Conservation (phyloP, 2,888 invertebrate genomes). For the Hirtodrosophila trivittata region DNA sequence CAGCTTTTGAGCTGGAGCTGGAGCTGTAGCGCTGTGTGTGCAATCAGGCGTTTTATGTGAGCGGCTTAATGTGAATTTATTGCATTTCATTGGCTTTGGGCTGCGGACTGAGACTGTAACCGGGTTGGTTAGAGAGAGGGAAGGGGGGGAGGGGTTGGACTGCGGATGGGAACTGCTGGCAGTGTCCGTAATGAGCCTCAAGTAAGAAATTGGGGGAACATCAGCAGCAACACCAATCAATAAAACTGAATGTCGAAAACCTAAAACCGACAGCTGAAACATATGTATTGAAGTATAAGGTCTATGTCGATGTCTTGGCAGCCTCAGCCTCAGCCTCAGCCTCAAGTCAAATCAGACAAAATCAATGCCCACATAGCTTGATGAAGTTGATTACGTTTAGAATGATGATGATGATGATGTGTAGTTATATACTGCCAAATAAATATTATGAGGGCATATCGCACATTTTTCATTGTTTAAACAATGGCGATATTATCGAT, state of each 20-base stretch:
- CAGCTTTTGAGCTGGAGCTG: slow-evolving; percentile 36
- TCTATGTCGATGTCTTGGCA: slow-evolving; percentile 3
- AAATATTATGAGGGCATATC: slow-evolving; percentile 73
- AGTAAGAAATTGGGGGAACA: slow-evolving; percentile 38
- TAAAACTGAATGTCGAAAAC: slow-evolving; percentile 24
- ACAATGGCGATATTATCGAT: slow-evolving; percentile 61
- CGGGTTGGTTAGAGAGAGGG: background rate
- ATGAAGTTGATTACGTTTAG: slow-evolving; percentile 27
- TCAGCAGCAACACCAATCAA: slow-evolving; percentile 37
- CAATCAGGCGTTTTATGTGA: slow-evolving; percentile 78
- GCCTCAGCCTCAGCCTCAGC: background rate
- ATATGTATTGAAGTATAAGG: slow-evolving; percentile 11
- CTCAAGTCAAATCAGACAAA: slow-evolving; percentile 35
- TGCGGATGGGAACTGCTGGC: slow-evolving; percentile 3
- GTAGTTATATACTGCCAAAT: slow-evolving; percentile 66
- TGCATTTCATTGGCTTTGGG: slow-evolving; percentile 58
- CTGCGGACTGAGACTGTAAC: slow-evolving; percentile 3
- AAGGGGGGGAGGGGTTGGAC: background rate
- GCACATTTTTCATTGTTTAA: slow-evolving; percentile 65
- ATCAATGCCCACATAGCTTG: slow-evolving; percentile 57
- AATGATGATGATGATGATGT: slow-evolving; percentile 43
- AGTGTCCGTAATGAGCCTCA: slow-evolving; percentile 61
- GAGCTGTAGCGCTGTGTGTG: slow-evolving; percentile 52
- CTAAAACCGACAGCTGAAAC: background rate
- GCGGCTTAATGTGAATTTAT: slow-evolving; percentile 76